These are phyloP conservation scores for Erythrocercus mccallii DNA, from an alignment of 2,113 vertebrate genomes.

Conservation along the genomic window DNA sequence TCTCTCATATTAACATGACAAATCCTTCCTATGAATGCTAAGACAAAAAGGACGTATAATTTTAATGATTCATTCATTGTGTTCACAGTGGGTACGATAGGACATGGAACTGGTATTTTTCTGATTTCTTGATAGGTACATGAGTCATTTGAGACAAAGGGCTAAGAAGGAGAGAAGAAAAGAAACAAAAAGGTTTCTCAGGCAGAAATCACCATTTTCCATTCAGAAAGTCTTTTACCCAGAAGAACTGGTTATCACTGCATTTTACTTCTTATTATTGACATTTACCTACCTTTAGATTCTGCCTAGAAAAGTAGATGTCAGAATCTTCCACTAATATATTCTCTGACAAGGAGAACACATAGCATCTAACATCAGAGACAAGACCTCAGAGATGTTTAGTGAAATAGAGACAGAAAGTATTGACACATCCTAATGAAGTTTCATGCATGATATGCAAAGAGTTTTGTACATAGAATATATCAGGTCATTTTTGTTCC, in stretches of 20 bases:
- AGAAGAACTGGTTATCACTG: not conserved
- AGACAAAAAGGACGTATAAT: not conserved
- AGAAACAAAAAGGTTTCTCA: not conserved
- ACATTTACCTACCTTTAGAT: not conserved
- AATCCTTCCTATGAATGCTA: not conserved
- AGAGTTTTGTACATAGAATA: not conserved
- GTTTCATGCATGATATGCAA: not conserved
- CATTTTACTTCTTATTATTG: not conserved
- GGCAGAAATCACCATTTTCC: not conserved
- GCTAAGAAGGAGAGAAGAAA: rapidly evolving
- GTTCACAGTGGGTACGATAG: not conserved
- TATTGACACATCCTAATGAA: not conserved
- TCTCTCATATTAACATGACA: not conserved
- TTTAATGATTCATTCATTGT: not conserved
- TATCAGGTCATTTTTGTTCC: not conserved
- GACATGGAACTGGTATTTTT: not conserved
- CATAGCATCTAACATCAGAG: rapidly evolving
- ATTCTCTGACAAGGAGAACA: not conserved
- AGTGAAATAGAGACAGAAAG: not conserved
- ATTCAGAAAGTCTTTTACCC: not conserved
- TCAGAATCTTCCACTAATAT: not conserved
- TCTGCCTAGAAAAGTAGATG: not conserved
- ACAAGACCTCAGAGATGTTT: not conserved
- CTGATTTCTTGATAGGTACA: not conserved
- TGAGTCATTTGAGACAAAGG: not conserved